Percentiles rank a stretch among this genome's conserved stretches.
These are phyloP conservation scores for Cyprinodon brontotheroides DNA, from an alignment of 2,113 vertebrate genomes.

Conservation along the genomic window DNA sequence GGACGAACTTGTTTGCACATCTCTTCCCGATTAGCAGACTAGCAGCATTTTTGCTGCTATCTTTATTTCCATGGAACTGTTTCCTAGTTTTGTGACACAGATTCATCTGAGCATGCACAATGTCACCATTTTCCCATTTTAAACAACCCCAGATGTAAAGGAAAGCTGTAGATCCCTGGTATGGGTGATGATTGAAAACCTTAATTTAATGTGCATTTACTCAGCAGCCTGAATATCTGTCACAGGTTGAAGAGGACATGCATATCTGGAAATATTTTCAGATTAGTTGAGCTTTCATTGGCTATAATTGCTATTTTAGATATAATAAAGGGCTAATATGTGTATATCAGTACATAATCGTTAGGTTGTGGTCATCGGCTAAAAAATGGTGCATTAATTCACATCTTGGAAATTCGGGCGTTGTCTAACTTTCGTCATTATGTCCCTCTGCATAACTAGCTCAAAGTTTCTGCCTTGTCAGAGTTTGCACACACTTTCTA, in stretches of 20 bases:
- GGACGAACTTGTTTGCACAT: no score
- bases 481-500: conserved; percentile 6
- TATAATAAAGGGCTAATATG: background rate
- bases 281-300: background rate
- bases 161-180: no score
- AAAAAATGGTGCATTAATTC: background rate
- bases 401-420: conserved; percentile 33
- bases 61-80: no score
- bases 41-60: no score
- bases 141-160: background rate
- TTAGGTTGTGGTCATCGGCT: conserved; percentile 2
- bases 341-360: no score
- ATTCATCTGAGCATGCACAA: background rate
- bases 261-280: background rate
- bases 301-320: background rate
- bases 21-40: no score
- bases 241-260: background rate
- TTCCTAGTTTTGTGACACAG: background rate
- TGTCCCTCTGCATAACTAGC: background rate
- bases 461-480: conserved; percentile 8
- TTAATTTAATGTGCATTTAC: background rate
- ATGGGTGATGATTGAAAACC: background rate
- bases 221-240: background rate
- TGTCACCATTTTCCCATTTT: background rate
- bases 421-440: conserved; percentile 24